phyloP scores from a whole-genome alignment of 2,797 vertebrate species.

The Anabacerthia variegaticeps region DNA sequence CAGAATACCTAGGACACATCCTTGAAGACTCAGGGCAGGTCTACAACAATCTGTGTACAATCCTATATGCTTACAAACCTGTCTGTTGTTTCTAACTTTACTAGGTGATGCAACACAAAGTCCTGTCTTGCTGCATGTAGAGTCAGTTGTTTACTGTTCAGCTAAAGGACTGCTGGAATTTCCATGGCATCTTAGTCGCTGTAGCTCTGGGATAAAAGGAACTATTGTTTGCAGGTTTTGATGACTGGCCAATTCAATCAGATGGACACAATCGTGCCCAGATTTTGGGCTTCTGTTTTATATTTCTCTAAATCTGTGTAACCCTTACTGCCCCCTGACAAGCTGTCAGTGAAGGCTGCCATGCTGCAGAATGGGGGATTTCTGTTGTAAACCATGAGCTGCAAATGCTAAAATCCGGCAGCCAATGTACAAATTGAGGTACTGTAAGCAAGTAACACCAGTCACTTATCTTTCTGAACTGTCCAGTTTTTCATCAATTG shows the following conservation, averaged over 20 bases:
- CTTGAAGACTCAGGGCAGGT: neutral
- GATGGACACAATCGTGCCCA: neutral
- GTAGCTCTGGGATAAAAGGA: neutral
- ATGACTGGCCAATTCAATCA: slow-evolving; percentile 30
- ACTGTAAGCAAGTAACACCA: neutral
- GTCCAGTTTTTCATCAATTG: neutral
- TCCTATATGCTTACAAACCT: neutral
- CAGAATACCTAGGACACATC: neutral
- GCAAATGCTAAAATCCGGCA: neutral
- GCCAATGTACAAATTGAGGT: neutral
- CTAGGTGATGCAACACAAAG: neutral
- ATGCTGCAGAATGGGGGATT: neutral
- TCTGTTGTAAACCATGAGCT: neutral
- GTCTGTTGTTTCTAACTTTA: neutral
- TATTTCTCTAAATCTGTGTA: slow-evolving; percentile 20
- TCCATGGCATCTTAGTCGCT: neutral
- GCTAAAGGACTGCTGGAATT: slow-evolving; percentile 31
- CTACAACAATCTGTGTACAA: neutral
- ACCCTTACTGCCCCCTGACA: neutral
- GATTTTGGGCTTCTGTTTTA: slow-evolving; percentile 5
- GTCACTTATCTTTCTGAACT: neutral
- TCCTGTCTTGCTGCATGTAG: neutral
- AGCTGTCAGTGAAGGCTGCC: neutral
- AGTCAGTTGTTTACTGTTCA: neutral
- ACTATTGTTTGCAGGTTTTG: slow-evolving; percentile 29